Evolutionary conservation across 2,888 invertebrate genomes (phyloP), one percentile per base, ranked within the genome.

Genomic region (Clunio marinus): DNA sequence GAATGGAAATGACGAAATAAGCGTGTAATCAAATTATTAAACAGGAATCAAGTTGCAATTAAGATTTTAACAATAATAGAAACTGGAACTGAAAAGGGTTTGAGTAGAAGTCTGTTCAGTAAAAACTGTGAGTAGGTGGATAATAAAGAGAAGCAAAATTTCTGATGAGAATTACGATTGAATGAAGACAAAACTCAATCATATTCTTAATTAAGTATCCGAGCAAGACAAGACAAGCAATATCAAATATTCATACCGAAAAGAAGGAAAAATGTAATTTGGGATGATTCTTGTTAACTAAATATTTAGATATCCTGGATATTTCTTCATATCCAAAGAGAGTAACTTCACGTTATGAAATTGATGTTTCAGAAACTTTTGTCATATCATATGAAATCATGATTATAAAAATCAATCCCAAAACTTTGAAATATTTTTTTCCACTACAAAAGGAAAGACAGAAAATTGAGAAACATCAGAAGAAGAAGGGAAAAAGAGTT

Each of bases 21-120:
- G 17, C 27, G 27, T 25, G 13, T 57, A 57, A 57, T 57, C 25
- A 57, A 57, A 57, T 57, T 57, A 57, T 57, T 57, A 57, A 57
- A 57, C 13, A 57, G 57, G 25, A 57, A 57, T 57, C 57, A 57
- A 57, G 25, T 57, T 24, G 25, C 57, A 57, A 57, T 57, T 15
- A 20, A 27, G 57, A 22, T 27, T 57, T 13, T 7, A 27, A 57
- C 27, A 27, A 57, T 27, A 32, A 7, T 10, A 32, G 32, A 4
- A 10, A 32, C 4, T 32, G 4, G 32, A 32, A 32, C n/a, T n/a
- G 32, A 32, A 32, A 32, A 32, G 32, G 32, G 32, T 4, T 32
- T 32, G 32, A 32, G 32, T 7, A 7, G 10, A 10, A 32, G 10
- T 32, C 10, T 4, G 10, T n/a, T n/a, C n/a, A n/a, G n/a, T n/a